Evolutionary conservation across 1,140 invertebrate species (phyloP), one percentile per base, ranked within the genome.

Genomic region (Phthorimaea operculella): DNA sequence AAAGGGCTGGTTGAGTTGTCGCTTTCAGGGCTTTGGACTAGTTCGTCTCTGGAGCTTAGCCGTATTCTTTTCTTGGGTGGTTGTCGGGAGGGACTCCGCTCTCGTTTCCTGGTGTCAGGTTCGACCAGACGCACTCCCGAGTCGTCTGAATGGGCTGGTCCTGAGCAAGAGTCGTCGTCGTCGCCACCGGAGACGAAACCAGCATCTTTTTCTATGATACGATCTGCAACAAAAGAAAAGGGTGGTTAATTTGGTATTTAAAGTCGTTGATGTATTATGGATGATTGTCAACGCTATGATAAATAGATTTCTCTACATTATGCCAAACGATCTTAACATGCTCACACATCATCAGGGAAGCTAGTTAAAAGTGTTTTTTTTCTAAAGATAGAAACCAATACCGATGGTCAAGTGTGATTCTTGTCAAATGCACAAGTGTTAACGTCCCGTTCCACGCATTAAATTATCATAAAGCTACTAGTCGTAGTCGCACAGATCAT

Each of bases 151-250:
- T 90, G 89, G 44, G 90, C 90, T 2, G 89, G 90, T 14, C 90
- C 89, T 60, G 87, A 83, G 49, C 88, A 90, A 6, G 90, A 90
- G 64, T 90, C 87, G 57, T 90, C 89, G 60, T 92, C 90, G 55
- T 92, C 90, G 0, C 87, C 90, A 39, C 90, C 91, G 2, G 91
- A 92, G 58, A 91, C 92, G 71, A 92, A 92, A 21, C 90, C 91
- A 1, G 89, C 90, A 68, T 92, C 91, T 54, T 88, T 85, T 57
- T 92, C 90, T 47, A 83, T 56, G 61, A 83, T 77, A 65, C 79
- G 73, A 72, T 87, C 85, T 87, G 82, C 16, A 86, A 86, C 72
- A 79, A 79, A 55, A 18, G 60, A 55, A 51, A 63, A 56, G 6
- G 2, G 2, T 28, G 21, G 48, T 56, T 28, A 57, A 28, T 28